Evolutionary conservation across 2,113 vertebrate species (phyloP).

Genomic region (Geococcyx californianus): DNA sequence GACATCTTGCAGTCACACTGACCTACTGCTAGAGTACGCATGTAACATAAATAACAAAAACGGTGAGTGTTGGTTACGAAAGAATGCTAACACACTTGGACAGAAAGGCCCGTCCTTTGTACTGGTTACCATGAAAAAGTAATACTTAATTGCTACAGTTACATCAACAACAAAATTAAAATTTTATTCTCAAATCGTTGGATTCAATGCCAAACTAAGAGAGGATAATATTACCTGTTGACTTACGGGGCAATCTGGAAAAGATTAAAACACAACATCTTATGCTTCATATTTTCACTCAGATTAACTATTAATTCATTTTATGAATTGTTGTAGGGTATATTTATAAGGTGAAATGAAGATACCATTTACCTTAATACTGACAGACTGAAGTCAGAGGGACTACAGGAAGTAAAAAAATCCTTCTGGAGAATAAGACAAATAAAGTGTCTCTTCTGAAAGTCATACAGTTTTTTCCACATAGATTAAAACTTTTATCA

Average conservation of each 20-base stretch:
- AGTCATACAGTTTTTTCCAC: background rate
- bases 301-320: background rate
- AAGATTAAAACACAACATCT: background rate
- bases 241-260: background rate
- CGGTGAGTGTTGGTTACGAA: background rate
- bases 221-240: background rate
- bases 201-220: background rate
- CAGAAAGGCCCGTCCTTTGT: background rate
- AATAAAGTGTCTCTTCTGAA: background rate
- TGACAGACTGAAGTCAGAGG: background rate
- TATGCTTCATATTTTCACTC: background rate
- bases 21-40: background rate
- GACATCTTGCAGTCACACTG: background rate
- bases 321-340: background rate
- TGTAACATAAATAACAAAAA: background rate
- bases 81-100: background rate
- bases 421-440: background rate
- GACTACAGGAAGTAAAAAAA: background rate
- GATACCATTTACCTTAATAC: background rate
- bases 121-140: background rate
- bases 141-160: background rate
- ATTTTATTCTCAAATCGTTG: background rate
- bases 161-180: background rate
- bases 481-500: constrained; percentile 4
- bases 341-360: background rate